A percentile compares a stretch with the other conserved stretches of the same genome.
phyloP scores from a whole-genome alignment of 2,113 vertebrate genomes.

The Panurus biarmicus region DNA sequence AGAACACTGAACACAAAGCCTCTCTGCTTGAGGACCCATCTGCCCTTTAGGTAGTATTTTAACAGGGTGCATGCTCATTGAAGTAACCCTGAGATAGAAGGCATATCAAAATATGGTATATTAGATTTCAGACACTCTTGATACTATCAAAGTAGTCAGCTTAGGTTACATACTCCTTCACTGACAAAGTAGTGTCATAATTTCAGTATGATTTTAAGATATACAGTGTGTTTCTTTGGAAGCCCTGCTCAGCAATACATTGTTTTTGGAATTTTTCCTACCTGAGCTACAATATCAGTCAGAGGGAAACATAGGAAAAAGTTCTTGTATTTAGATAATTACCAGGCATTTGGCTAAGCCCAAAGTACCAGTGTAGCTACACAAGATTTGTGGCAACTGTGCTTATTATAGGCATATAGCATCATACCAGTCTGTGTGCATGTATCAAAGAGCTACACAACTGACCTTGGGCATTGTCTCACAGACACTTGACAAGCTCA shows the following conservation, averaged over 20 bases:
- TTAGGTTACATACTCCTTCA: not conserved
- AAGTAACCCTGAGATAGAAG: not conserved
- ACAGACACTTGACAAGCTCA: not conserved
- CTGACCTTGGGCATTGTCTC: not conserved
- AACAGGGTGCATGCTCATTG: not conserved
- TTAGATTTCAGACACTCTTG: not conserved
- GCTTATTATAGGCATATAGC: not conserved
- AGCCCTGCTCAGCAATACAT: not conserved
- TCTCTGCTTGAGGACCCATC: not conserved
- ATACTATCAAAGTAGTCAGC: not conserved
- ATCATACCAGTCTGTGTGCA: not conserved
- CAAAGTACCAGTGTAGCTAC: not conserved
- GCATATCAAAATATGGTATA: not conserved
- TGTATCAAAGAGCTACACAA: not conserved
- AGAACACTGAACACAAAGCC: not conserved
- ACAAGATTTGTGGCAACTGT: not conserved
- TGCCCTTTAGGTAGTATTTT: not conserved
- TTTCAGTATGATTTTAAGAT: constrained; percentile 11
- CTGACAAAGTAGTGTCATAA: not conserved
- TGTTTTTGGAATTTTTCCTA: constrained; percentile 9
- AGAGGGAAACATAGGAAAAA: constrained; percentile 2
- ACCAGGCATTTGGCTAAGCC: constrained; percentile 2
- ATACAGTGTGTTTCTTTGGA: not conserved
- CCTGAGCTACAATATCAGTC: constrained; percentile 12
- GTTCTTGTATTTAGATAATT: constrained; percentile 37